These are phyloP conservation scores for Myrmecobius fasciatus DNA, from an alignment of 2,113 vertebrate genomes.

Conservation along the genomic window DNA sequence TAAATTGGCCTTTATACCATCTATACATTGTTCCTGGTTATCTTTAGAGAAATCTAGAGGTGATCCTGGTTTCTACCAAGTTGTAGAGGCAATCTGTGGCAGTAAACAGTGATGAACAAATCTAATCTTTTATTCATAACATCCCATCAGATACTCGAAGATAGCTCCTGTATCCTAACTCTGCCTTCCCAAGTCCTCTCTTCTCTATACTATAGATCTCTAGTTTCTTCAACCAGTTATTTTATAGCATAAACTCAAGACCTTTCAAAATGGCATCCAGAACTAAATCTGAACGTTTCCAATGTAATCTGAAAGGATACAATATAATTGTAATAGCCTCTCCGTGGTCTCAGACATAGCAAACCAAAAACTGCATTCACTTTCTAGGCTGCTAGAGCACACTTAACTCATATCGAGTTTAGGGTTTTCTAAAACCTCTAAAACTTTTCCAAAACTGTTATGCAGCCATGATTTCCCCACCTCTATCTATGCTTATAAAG, in stretches of 20 bases:
- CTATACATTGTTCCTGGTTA: neutral
- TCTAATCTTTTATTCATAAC: neutral
- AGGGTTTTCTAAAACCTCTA: neutral
- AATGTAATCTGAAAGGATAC: neutral
- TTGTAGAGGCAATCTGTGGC: neutral
- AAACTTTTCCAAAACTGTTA: neutral
- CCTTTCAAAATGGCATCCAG: neutral
- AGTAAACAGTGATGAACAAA: neutral
- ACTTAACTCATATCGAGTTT: neutral
- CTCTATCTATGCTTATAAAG: neutral
- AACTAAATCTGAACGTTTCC: neutral
- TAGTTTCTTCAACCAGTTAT: neutral
- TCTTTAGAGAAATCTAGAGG: neutral
- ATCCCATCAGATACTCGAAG: neutral
- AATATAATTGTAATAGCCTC: neutral
- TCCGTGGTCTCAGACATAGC: neutral
- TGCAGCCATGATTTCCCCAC: neutral
- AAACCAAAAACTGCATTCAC: neutral
- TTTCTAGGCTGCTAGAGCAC: neutral
- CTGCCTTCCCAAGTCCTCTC: neutral
- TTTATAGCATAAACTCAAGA: neutral
- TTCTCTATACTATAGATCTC: neutral
- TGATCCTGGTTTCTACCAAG: neutral
- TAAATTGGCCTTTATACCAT: neutral
- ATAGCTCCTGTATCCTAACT: neutral